Conservation (phyloP, 92 coral and sea anemone species). For the Palythoa caribaeorum region DNA sequence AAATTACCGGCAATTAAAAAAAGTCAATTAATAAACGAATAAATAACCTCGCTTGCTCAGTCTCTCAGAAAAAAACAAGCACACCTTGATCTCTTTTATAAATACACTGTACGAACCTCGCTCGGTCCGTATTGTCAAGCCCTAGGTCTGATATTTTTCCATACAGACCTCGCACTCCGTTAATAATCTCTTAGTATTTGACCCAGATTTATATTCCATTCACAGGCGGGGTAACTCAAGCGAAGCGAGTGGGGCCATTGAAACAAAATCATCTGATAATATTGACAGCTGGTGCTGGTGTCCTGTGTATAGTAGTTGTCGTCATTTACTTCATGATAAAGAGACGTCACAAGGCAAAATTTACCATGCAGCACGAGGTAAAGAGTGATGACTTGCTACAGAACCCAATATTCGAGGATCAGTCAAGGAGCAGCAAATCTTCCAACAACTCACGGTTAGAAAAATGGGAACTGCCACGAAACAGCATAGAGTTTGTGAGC, state of each 20-base stretch:
- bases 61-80: too few relatives aligned
- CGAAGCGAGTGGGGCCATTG: constrained; percentile 14
- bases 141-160: too few relatives aligned
- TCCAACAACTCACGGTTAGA: constrained; percentile 64
- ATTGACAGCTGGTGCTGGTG: background rate
- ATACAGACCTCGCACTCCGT: too few relatives aligned
- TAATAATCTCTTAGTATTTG: background rate
- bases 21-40: too few relatives aligned
- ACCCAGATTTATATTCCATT: background rate
- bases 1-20: too few relatives aligned
- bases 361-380: constrained; percentile 55
- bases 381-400: constrained; percentile 71
- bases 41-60: too few relatives aligned
- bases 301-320: constrained; percentile 15
- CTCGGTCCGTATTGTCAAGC: too few relatives aligned
- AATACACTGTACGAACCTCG: background rate
- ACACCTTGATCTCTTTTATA: too few relatives aligned
- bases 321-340: constrained; percentile 30
- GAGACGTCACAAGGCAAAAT: constrained; percentile 46
- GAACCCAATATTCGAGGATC: constrained; percentile 80
- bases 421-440: constrained; percentile 50
- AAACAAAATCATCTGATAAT: constrained; percentile 9
- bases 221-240: constrained; percentile 2
- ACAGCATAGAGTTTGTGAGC: constrained; percentile 83
- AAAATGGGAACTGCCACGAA: constrained; percentile 82